Percentiles rank a stretch among this genome's conserved stretches.
These are phyloP conservation scores for Dendrocincla tyrannina DNA, from an alignment of 2,797 vertebrate genomes.

Conservation along the genomic window DNA sequence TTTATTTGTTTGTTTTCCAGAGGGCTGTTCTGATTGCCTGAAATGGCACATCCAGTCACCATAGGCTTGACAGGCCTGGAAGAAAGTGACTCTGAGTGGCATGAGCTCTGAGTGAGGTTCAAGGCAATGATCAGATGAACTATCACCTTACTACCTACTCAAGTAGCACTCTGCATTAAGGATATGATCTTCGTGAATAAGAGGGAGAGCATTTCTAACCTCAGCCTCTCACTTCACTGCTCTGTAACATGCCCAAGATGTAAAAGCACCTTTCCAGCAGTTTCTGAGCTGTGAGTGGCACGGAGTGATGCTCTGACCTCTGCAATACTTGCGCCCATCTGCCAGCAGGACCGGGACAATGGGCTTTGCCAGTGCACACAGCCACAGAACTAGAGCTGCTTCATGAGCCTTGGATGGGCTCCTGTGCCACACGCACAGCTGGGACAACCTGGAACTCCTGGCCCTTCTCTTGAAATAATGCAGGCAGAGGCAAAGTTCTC, in stretches of 20 bases:
- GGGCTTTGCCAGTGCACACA: not conserved
- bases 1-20: not conserved
- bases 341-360: not conserved
- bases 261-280: not conserved
- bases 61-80: not conserved
- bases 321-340: fast-evolving
- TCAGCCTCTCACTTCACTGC: not conserved
- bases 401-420: not conserved
- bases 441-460: not conserved
- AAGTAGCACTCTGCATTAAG: fast-evolving
- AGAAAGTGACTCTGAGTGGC: not conserved
- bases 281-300: not conserved
- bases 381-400: not conserved
- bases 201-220: not conserved
- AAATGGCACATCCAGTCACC: not conserved
- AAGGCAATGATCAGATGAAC: fast-evolving
- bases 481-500: fast-evolving
- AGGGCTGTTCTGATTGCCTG: not conserved
- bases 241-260: fast-evolving
- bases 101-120: not conserved
- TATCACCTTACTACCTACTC: not conserved
- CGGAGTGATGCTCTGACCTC: not conserved
- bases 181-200: fast-evolving
- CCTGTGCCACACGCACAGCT: not conserved
- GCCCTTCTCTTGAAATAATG: not conserved